A percentile compares a stretch with the other conserved stretches of the same genome.
phyloP scores from a whole-genome alignment of 2,797 vertebrate genomes.

The Rhinichthys osculus region DNA sequence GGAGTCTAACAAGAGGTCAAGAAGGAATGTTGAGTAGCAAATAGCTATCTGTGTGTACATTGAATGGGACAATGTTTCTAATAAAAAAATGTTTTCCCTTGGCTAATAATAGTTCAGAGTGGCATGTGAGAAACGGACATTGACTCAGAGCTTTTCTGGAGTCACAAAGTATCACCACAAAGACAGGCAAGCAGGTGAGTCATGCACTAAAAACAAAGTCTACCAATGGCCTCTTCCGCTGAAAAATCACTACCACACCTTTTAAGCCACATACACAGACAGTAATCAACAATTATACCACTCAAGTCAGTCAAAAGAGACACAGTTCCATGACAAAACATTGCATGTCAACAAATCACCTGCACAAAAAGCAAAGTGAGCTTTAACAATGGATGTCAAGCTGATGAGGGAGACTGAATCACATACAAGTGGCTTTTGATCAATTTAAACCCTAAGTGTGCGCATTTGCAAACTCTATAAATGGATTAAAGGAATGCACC shows the following conservation, averaged over 20 bases:
- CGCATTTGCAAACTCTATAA: background rate
- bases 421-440: conserved; percentile 44
- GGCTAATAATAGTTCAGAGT: background rate
- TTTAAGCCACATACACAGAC: conserved; percentile 50
- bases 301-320: conserved; percentile 46
- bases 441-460: background rate
- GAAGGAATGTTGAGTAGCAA: background rate
- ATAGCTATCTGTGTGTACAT: background rate
- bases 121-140: conserved; percentile 10
- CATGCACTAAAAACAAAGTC: conserved; percentile 41
- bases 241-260: conserved; percentile 3
- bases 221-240: conserved; percentile 3
- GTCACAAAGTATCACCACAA: conserved; percentile 20
- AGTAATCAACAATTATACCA: conserved; percentile 62
- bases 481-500: background rate
- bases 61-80: background rate
- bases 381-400: background rate
- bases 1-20: background rate
- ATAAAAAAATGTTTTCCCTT: background rate
- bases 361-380: conserved; percentile 20
- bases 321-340: conserved; percentile 22
- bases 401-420: background rate
- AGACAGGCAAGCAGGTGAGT: conserved; percentile 20
- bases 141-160: conserved; percentile 21
- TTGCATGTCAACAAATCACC: conserved; percentile 59